Evolutionary conservation across 2,888 invertebrate genomes (phyloP).

Genomic region (Sipha maydis): DNA sequence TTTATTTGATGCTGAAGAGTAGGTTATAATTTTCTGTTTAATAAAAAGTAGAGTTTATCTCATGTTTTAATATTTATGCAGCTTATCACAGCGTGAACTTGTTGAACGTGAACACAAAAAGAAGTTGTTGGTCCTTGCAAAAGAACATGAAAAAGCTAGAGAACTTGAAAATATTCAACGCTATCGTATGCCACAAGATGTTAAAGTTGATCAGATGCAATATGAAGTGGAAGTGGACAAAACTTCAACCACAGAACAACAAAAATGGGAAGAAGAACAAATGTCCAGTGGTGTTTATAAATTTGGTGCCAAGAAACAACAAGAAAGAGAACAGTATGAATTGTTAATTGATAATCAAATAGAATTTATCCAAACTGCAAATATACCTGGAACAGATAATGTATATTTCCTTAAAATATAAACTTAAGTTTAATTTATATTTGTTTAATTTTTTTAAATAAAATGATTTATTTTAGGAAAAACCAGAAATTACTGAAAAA

Average conservation of each 20-base stretch:
- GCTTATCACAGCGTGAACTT: constrained; percentile 86
- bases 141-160: constrained; percentile 93
- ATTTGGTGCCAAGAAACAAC: constrained; percentile 89
- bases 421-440: neutral
- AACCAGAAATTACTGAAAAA: constrained; percentile 73
- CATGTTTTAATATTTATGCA: constrained; percentile 67
- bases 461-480: constrained; percentile 65
- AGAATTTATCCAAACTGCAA: constrained; percentile 93
- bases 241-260: constrained; percentile 84
- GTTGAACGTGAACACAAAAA: constrained; percentile 90
- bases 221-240: constrained; percentile 89
- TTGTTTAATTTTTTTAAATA: neutral
- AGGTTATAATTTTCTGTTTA: constrained; percentile 68
- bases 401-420: constrained; percentile 64
- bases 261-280: constrained; percentile 98
- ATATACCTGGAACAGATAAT: constrained; percentile 77
- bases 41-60: neutral
- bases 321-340: constrained; percentile 79
- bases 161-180: constrained; percentile 92
- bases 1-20: constrained; percentile 89
- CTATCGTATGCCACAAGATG: constrained; percentile 92
- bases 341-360: constrained; percentile 95
- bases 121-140: constrained; percentile 87
- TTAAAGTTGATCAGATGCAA: constrained; percentile 67
- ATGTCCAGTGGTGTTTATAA: constrained; percentile 90